Evolutionary conservation across 2,113 vertebrate genomes (phyloP).

Genomic region (Parus major): DNA sequence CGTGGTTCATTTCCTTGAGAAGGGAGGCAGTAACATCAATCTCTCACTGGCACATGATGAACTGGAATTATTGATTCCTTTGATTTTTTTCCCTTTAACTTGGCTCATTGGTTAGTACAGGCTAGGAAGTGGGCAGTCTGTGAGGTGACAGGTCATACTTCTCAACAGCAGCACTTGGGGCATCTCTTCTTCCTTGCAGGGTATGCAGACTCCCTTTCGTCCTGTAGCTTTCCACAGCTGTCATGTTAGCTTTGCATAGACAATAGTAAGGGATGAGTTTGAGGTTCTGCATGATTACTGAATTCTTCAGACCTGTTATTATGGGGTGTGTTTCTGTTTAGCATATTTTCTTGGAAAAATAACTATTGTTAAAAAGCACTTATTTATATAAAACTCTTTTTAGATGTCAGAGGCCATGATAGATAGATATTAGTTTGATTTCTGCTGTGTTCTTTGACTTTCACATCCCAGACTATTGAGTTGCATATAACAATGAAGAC

Average conservation of each 20-base stretch:
- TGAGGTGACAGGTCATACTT: background rate
- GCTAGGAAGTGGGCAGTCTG: background rate
- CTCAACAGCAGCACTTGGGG: background rate
- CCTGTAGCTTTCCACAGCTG: background rate
- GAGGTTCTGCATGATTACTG: background rate
- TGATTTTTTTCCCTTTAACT: background rate
- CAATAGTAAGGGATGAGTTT: background rate
- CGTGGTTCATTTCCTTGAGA: conserved; percentile 22
- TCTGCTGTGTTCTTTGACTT: background rate
- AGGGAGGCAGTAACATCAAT: background rate
- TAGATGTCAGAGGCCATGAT: background rate
- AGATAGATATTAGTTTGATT: background rate
- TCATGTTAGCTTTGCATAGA: background rate
- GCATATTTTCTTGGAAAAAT: background rate
- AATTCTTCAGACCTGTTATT: background rate
- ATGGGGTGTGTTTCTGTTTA: background rate
- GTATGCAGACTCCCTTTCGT: background rate
- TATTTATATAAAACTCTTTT: background rate
- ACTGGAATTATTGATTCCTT: background rate
- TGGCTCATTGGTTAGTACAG: background rate
- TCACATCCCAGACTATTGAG: background rate
- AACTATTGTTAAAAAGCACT: background rate
- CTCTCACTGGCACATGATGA: background rate
- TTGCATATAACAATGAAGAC: background rate
- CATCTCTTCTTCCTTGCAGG: background rate